Evolutionary conservation across 2,797 vertebrate genomes (phyloP).

Genomic region (Erithacus rubecula): DNA sequence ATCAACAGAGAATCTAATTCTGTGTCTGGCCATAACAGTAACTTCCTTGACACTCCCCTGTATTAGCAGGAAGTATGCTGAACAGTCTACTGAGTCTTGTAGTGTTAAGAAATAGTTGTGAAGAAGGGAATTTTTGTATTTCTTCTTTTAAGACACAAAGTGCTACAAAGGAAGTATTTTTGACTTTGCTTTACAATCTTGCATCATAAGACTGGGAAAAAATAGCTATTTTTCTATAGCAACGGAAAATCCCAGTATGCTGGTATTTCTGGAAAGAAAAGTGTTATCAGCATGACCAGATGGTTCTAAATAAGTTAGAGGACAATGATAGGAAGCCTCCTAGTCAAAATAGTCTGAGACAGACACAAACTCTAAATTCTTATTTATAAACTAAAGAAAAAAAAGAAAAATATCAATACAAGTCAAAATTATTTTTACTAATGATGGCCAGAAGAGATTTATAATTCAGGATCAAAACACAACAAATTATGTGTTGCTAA

Average conservation of each 20-base stretch:
- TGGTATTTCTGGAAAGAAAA: not conserved
- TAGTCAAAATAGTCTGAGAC: not conserved
- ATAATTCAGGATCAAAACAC: not conserved
- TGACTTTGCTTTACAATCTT: slow-evolving; percentile 19
- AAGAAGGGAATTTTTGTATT: not conserved
- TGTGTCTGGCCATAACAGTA: not conserved
- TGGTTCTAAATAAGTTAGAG: not conserved
- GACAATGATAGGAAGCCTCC: not conserved
- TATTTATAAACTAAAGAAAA: not conserved
- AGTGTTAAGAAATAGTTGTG: slow-evolving; percentile 18
- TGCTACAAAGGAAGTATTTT: not conserved
- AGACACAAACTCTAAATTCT: not conserved
- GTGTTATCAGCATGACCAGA: not conserved
- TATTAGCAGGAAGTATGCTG: not conserved
- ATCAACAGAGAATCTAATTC: not conserved
- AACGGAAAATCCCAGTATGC: not conserved
- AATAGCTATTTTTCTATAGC: not conserved
- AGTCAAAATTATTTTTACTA: not conserved
- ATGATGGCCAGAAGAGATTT: not conserved
- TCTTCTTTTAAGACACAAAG: not conserved
- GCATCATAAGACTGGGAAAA: not conserved
- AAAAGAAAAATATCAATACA: not conserved
- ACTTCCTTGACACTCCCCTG: not conserved
- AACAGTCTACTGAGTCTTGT: not conserved
- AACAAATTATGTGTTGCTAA: not conserved